phyloP scores from a whole-genome alignment of 2,888 invertebrate genomes.

The Rotaria macrura region DNA sequence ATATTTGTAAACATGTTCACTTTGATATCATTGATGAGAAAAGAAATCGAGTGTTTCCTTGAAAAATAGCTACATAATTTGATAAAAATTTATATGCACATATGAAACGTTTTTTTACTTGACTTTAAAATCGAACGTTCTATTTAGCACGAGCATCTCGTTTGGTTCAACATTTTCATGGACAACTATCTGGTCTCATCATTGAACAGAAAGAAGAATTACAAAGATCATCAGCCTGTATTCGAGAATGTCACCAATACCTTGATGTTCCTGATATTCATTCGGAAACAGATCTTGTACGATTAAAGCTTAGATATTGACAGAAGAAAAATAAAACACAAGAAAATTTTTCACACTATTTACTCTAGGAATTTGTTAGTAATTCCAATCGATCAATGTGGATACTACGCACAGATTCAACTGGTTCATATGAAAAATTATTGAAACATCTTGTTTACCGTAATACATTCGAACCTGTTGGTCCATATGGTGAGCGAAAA shows the following conservation, averaged over 20 bases:
- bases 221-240: neutral
- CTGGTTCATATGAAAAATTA: neutral
- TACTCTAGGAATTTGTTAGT: neutral
- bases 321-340: neutral
- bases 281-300: neutral
- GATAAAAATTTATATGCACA: no score
- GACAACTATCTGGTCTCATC: neutral
- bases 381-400: neutral
- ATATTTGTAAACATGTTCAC: no score
- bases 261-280: neutral
- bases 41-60: no score
- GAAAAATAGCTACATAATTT: no score
- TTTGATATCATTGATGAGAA: no score
- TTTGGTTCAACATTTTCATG: neutral
- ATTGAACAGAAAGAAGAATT: slow-evolving; percentile 12
- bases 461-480: neutral
- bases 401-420: slow-evolving; percentile 2
- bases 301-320: neutral
- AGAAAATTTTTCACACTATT: neutral
- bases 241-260: slow-evolving; percentile 16
- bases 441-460: slow-evolving; percentile 15
- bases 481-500: neutral
- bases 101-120: no score
- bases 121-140: neutral
- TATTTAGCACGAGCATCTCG: slow-evolving; percentile 1